phyloP scores from a whole-genome alignment of 2,888 invertebrate species.

The Cerastis leucographa region DNA sequence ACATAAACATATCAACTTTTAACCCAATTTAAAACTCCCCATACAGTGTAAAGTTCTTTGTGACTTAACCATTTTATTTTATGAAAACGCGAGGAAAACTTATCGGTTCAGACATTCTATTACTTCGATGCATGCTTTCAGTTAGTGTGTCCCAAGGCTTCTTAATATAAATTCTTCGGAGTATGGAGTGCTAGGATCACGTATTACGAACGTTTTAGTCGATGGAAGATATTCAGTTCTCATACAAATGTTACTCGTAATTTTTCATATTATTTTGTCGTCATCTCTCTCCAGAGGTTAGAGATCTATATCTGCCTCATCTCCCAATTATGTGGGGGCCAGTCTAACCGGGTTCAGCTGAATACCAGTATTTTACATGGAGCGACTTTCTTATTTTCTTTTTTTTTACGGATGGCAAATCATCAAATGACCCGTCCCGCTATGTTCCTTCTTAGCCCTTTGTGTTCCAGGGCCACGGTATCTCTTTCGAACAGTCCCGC shows the following conservation, averaged over 20 bases:
- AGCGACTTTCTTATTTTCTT: too few species aligned
- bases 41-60: slow-evolving; percentile 16
- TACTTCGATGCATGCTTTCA: slow-evolving; percentile 49
- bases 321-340: too few species aligned
- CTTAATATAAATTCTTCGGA: slow-evolving; percentile 41
- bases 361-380: too few species aligned
- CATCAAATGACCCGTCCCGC: too few species aligned
- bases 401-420: too few species aligned
- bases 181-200: slow-evolving; percentile 28
- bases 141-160: slow-evolving; percentile 31
- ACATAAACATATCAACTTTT: slow-evolving; percentile 5
- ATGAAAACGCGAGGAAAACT: slow-evolving; percentile 42
- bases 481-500: too few species aligned
- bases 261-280: slow-evolving; percentile 5
- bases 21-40: slow-evolving; percentile 8
- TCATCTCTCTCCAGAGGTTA: slow-evolving; percentile 13
- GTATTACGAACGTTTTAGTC: slow-evolving; percentile 38
- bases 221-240: slow-evolving; percentile 10
- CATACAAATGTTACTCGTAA: slow-evolving; percentile 20
- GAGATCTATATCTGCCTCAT: background rate
- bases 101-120: slow-evolving; percentile 51
- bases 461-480: too few species aligned
- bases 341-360: too few species aligned
- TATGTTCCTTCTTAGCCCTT: too few species aligned
- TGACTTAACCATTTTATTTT: slow-evolving; percentile 34